A percentile compares a stretch with the other conserved stretches of the same genome.
These are phyloP conservation scores for Harpagoxenus sublaevis DNA, from an alignment of 2,888 invertebrate genomes.

Conservation along the genomic window DNA sequence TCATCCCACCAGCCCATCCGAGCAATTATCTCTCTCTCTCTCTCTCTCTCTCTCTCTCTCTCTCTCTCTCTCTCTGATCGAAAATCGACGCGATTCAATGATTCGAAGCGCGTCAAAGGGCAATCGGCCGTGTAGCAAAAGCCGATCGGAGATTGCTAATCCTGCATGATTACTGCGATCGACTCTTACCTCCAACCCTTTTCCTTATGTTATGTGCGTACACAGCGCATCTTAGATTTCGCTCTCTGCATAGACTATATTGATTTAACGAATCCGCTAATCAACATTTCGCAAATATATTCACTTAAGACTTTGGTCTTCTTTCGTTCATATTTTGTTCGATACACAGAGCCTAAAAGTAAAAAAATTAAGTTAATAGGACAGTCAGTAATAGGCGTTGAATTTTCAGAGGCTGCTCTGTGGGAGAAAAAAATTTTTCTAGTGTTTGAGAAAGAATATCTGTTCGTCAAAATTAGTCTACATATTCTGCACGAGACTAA, in stretches of 20 bases:
- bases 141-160: neutral
- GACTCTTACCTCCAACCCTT: neutral
- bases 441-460: neutral
- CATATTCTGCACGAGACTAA: neutral
- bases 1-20: constrained; percentile 53
- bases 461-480: neutral
- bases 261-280: neutral
- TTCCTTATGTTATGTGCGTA: neutral
- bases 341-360: neutral
- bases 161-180: constrained; percentile 1
- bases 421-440: neutral
- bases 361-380: neutral
- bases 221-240: neutral
- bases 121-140: constrained; percentile 33
- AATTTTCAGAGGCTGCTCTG: neutral
- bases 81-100: constrained; percentile 51
- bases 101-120: constrained; percentile 63
- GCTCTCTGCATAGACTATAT: neutral
- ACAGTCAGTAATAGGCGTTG: neutral
- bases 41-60: constrained; percentile 4
- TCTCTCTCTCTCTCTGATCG: constrained; percentile 29
- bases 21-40: constrained; percentile 66
- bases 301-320: neutral
- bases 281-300: constrained; percentile 1
- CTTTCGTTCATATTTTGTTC: neutral